phyloP scores from a whole-genome alignment of 2,113 vertebrate species.

The Rhinogobius similis region DNA sequence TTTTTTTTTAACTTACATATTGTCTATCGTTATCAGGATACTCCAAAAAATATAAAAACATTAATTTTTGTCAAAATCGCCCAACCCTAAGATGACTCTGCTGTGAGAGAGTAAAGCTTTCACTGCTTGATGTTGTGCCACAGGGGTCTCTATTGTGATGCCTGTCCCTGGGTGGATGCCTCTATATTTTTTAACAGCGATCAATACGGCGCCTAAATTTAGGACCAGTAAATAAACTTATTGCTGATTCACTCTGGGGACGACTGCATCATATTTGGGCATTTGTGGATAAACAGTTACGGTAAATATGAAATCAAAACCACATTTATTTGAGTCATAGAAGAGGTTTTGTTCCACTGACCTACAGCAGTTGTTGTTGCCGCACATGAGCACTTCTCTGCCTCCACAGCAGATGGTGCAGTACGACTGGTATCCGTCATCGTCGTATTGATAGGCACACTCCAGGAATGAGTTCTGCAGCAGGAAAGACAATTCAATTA shows the following conservation, averaged over 20 bases:
- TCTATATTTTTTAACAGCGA: not conserved
- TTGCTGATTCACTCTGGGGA: constrained; percentile 9
- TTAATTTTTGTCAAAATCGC: too few relatives aligned
- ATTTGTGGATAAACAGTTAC: constrained; percentile 20
- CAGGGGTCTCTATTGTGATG: too few relatives aligned
- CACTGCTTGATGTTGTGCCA: too few relatives aligned
- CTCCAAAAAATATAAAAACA: too few relatives aligned
- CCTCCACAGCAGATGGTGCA: constrained; percentile 99
- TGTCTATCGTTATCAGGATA: too few relatives aligned
- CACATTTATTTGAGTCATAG: constrained; percentile 8
- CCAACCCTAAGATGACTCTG: too few relatives aligned
- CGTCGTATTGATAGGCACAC: constrained; percentile 96
- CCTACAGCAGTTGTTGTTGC: constrained; percentile 99
- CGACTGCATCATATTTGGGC: not conserved
- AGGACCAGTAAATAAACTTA: constrained; percentile 25
- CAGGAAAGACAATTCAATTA: not conserved
- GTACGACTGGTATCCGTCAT: constrained; percentile 97
- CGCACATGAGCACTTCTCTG: constrained; percentile 97
- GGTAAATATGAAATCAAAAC: constrained; percentile 30
- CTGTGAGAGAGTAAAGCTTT: too few relatives aligned
- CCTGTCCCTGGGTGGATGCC: not conserved
- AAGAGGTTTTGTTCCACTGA: constrained; percentile 54
- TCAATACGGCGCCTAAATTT: not conserved
- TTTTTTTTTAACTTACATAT: too few relatives aligned
- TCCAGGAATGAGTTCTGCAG: constrained; percentile 96